Base-by-base conservation (phyloP, 2,113 vertebrate genomes). In the Oreochromis niloticus region DNA sequence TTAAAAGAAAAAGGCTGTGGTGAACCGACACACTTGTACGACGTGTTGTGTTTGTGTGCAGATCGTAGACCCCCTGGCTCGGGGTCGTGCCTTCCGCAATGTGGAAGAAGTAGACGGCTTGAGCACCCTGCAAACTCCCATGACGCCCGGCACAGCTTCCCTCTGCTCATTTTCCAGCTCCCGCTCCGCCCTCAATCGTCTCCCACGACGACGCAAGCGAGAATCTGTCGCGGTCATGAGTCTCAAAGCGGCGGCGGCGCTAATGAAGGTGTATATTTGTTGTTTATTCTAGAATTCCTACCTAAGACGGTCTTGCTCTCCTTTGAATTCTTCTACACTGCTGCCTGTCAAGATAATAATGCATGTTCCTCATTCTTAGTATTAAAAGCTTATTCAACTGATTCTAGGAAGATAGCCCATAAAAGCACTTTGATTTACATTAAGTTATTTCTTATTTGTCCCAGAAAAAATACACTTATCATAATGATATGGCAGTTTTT, bases 171-270 rank as follows among this genome's bases (percentile, higher is more conserved):
- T 98, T 96, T 98, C 97, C 95, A 99, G 99, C 96, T 99, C 98
- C 1, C 98, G 98, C 92, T 99, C 98, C 0, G 98, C 97, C 63
- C 97, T 98, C 90, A 97, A 96, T 93, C 96, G 98, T 88, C 93
- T 98, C 85, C 99, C 98, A 0, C 96, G 97, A 30, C 94, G 98
- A 87, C 97, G 98, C 86, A 99, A 99, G 90, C 96, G 98, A 3
- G 98, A 99, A 83, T 99, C 99, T 0, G 98, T 99, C 6, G 98
- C 99, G 41, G 98, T 98, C 84, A 99, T 99, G 99, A 99, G 98
- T 83, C 98, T 99, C 92, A 97, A 98, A 79, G 99, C 97, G 0
- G 99, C 98, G 0, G 97, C 98, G 0, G 98, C 98, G 0, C 91
- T 99, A 22, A 97, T 99, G 92, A 99, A 98, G 97, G 98, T 97